Conservation (phyloP, 2,888 invertebrate species). For the Chouioia cunea region DNA sequence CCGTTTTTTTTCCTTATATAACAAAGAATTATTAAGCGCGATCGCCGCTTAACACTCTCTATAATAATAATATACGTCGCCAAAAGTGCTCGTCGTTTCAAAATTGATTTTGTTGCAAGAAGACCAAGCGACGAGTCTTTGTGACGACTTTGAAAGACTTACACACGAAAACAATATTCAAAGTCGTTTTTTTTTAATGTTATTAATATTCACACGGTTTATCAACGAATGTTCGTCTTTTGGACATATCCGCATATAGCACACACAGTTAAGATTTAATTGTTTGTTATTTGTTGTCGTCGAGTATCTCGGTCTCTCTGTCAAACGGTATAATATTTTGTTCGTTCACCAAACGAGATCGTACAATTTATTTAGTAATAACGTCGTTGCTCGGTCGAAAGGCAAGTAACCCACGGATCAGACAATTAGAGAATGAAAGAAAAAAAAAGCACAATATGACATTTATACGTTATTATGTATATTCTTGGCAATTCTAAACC, state of each 20-base stretch:
- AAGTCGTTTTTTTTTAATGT: slow-evolving; percentile 8
- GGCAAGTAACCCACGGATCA: no score
- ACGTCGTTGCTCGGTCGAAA: no score
- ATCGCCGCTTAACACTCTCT: slow-evolving; percentile 31
- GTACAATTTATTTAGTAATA: slow-evolving; percentile 18
- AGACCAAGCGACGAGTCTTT: slow-evolving; percentile 33
- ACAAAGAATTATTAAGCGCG: slow-evolving; percentile 25
- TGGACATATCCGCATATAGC: slow-evolving; percentile 36
- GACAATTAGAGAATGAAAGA: no score
- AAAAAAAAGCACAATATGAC: no score
- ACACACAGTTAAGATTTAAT: slow-evolving; percentile 36
- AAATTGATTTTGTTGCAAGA: neutral
- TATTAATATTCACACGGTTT: slow-evolving; percentile 40
- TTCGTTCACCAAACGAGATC: neutral
- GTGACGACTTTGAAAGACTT: slow-evolving; percentile 42
- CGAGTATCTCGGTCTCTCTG: no score
- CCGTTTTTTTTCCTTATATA: slow-evolving; percentile 22
- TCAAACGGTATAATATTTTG: no score
- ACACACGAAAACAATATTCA: slow-evolving; percentile 38
- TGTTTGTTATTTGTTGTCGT: no score
- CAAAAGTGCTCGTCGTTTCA: slow-evolving; percentile 17
- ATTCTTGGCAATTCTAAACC: slow-evolving; percentile 28
- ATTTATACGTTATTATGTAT: neutral
- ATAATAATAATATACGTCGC: slow-evolving; percentile 10
- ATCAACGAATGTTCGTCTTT: slow-evolving; percentile 22